A percentile compares a stretch with the other conserved stretches of the same genome.
These are phyloP conservation scores for Luscinia luscinia DNA, from an alignment of 2,797 vertebrate genomes.

Conservation along the genomic window DNA sequence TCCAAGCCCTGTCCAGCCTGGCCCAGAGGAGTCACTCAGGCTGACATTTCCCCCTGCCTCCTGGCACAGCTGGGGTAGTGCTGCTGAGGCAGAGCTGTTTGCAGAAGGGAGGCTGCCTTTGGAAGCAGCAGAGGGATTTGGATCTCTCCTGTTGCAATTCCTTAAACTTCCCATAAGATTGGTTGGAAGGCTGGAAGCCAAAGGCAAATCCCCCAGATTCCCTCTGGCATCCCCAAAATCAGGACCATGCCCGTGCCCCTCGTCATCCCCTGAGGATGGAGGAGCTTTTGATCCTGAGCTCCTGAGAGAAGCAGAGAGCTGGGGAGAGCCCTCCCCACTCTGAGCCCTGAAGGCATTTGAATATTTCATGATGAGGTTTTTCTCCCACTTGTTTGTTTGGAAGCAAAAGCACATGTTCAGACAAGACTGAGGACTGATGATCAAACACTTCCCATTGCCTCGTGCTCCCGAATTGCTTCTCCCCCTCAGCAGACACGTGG, in stretches of 20 bases:
- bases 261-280: fast-evolving
- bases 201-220: not conserved
- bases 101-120: not conserved
- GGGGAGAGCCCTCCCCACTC: not conserved
- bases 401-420: not conserved
- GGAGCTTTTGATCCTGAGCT: not conserved
- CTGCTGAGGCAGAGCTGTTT: not conserved
- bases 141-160: not conserved
- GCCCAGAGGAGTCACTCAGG: not conserved
- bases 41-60: not conserved
- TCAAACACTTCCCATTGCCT: not conserved
- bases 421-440: not conserved
- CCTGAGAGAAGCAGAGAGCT: not conserved
- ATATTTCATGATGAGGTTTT: not conserved
- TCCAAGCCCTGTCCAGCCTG: not conserved
- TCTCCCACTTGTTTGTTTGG: slow-evolving; percentile 14
- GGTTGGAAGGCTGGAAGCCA: not conserved
- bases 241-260: not conserved
- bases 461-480: not conserved
- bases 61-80: too few relatives aligned
- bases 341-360: not conserved
- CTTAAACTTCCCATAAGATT: not conserved
- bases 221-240: not conserved
- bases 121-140: not conserved
- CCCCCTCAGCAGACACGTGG: not conserved